Base-by-base conservation (phyloP, 2,113 vertebrate species). In the Cyprinodon brontotheroides region DNA sequence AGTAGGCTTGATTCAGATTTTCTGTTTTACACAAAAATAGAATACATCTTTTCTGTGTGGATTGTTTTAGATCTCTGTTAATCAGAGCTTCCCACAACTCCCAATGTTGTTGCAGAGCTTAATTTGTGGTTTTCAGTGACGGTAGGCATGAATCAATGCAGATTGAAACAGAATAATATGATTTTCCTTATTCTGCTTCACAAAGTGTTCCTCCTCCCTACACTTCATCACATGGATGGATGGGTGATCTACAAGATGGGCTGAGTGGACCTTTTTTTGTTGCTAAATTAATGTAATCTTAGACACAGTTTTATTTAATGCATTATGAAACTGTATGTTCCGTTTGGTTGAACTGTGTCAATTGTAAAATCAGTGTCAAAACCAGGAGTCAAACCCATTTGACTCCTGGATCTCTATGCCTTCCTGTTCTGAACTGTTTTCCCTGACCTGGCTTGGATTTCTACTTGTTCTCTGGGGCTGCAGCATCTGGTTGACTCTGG, bases 1-100 rank as follows among this genome's bases (percentile, higher is more conserved):
- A 9, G 53, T 68, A 87, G 67, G 80, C 72, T 87, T 78, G 66
- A 83, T 86, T 89, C 86, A 88, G 63, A 77, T 74, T 63, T 57
- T 39, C 20, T 61, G 57, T 80, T 88, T 65, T 36, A 69, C 68
- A 75, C 75, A 57, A 64, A 48, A 29, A 72, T 62, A 61, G 64
- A 77, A 70, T 61, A 29, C 10, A 75, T 77, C 67, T 83, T 38
- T 75, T 85, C 59, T 4, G 39, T 38, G 64, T 78, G 12, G 17
- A 53, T 62, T 68, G 65, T 67, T 87, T 61, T 57, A 57, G 60
- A 8, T 14, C 48, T 75, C 39, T 59, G 39, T 62, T 87, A 53
- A 66, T 70, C 37, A 14, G 59, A 77, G 70, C 63, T 37, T 78
- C 68, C 60, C 65, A 53, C 39, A 3, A 62, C 36, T 67, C 50